Base-by-base conservation (phyloP, 2,113 vertebrate genomes). In the rat (Rattus norvegicus) region DNA sequence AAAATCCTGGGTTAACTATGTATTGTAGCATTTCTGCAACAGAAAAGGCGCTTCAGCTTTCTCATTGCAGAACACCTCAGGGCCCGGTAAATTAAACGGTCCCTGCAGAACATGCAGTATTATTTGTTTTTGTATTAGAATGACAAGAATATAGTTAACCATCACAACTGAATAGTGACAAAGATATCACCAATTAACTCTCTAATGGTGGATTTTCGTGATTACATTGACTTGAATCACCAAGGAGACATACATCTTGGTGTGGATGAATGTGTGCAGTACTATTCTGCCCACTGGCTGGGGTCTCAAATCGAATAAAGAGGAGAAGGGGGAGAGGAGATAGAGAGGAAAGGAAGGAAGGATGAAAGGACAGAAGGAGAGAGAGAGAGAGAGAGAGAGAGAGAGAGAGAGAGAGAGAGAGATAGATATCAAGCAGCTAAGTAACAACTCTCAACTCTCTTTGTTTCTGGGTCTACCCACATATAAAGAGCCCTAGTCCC, bases 1-100 rank as follows among this genome's bases (percentile, higher is more conserved):
- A 95, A 90, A 96, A 95, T 84, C 52, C 90, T 94, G 92, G 95
- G 92, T 98, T 97, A 97, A 93, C 93, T 96, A 54, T 88, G 43
- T 69, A 93, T 93, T 96, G 83, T 81, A 70, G 39, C 77, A 76
- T 93, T 95, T 96, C 70, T 91, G 91, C 61, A 9, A 86, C 47
- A 87, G 69, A 77, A 86, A 79, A 95, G 72, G 89, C 16, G 36
- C 33, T 80, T 94, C 73, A 54, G 88, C 61, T 84, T 90, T 81
- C 54, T 67, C 80, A 72, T 54, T 95, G 81, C 28, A 85, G 83
- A 95, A 95, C 39, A 72, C 20, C 72, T 92, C 83, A 69, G 84
- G 54, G n/a, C n/a, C 83, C 87, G 39, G 26, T 79, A 86, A 95
- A 90, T 83, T 56, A 61, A 73, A 84, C 43, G 52, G 59, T 3